phyloP scores from a whole-genome alignment of 1,140 invertebrate species.

The Ceratosolen fusciceps region DNA sequence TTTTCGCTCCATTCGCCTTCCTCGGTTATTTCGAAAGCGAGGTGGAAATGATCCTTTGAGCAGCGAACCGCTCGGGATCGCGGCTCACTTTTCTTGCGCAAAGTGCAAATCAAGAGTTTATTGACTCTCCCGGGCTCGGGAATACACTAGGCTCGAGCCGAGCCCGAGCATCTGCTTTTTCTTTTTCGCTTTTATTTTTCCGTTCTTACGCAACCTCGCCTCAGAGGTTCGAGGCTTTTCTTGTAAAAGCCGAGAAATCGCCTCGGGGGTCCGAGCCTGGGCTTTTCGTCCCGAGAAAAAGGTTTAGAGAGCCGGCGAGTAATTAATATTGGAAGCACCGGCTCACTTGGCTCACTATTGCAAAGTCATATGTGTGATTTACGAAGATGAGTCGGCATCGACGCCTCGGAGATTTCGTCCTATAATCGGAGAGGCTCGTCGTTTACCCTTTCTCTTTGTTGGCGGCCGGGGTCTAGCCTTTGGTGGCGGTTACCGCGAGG shows the following conservation, averaged over 20 bases:
- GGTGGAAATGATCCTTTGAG: not conserved
- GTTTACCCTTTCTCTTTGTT: slow-evolving; percentile 30
- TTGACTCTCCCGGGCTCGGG: not conserved
- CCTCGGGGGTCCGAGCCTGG: too few species aligned
- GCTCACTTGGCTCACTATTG: too few species aligned
- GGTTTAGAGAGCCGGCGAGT: too few species aligned
- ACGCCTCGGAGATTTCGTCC: not conserved
- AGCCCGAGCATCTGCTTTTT: too few species aligned
- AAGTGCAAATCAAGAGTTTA: not conserved
- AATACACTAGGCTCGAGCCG: too few species aligned
- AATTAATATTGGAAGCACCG: too few species aligned
- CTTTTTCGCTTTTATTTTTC: too few species aligned
- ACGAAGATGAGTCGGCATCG: not conserved
- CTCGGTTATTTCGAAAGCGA: not conserved
- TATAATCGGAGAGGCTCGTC: not conserved
- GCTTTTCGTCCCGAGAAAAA: too few species aligned
- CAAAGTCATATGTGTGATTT: too few species aligned
- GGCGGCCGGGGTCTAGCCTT: not conserved
- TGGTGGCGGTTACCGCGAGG: not conserved
- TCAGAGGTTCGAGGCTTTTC: too few species aligned
- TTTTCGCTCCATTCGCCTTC: not conserved
- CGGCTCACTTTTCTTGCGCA: not conserved
- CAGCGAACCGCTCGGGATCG: not conserved
- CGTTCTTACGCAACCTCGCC: too few species aligned
- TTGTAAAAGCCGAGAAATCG: too few species aligned